Conservation (phyloP, 2,888 invertebrate species). For the Acanthopleura granulata region DNA sequence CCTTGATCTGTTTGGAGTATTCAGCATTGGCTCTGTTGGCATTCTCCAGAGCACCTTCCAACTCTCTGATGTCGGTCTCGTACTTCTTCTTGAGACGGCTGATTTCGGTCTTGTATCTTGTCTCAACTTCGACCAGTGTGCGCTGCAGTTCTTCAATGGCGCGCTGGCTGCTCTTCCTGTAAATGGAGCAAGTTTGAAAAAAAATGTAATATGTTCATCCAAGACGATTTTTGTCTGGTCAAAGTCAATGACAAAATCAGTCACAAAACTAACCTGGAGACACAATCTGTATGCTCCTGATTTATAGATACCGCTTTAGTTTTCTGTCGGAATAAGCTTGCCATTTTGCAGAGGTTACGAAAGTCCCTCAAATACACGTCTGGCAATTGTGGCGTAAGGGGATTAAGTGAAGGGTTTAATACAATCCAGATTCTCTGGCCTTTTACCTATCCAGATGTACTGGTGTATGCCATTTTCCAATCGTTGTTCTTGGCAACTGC, state of each 20-base stretch:
- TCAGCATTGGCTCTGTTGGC: conserved; percentile 88
- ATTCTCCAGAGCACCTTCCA: conserved; percentile 81
- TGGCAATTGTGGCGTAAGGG: not conserved
- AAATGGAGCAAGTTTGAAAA: conserved; percentile 20
- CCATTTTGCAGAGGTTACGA: not conserved
- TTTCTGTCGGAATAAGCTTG: not conserved
- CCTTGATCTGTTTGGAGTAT: conserved; percentile 97
- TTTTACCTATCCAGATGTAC: not conserved
- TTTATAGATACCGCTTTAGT: not conserved
- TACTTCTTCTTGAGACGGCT: conserved; percentile 69
- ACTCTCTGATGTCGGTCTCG: conserved; percentile 67
- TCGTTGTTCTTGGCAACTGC: not conserved
- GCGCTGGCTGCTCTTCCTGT: conserved; percentile 67
- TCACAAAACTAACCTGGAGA: not conserved
- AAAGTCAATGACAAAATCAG: too few relatives aligned
- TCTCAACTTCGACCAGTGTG: conserved; percentile 68
- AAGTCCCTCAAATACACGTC: not conserved
- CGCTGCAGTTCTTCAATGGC: conserved; percentile 69
- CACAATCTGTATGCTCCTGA: conserved; percentile 8
- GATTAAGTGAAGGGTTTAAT: not conserved
- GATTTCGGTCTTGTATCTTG: conserved; percentile 68
- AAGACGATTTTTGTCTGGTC: too few relatives aligned
- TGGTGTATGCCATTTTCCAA: not conserved
- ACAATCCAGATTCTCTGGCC: too few relatives aligned
- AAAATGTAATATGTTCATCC: too few relatives aligned